Evolutionary conservation across 2,797 vertebrate genomes (phyloP).

Genomic region (Anas bahamensis): DNA sequence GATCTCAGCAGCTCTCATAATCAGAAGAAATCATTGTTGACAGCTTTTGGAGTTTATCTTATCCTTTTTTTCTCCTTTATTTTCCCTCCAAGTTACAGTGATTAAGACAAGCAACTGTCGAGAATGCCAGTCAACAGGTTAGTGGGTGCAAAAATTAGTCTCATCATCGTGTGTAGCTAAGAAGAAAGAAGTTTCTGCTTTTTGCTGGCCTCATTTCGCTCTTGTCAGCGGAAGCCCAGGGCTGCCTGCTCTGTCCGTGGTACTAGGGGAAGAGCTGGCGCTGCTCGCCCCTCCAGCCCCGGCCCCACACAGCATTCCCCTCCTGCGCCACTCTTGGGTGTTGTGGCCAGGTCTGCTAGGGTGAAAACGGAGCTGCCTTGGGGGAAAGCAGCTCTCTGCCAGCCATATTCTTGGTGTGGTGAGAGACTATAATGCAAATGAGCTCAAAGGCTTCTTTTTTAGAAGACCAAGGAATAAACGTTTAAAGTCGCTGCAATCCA

Average conservation of each 20-base stretch:
- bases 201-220: not conserved
- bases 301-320: not conserved
- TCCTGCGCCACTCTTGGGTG: not conserved
- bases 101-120: not conserved
- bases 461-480: not conserved
- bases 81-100: not conserved
- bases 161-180: not conserved
- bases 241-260: conserved; percentile 56
- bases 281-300: not conserved
- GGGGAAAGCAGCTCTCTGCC: not conserved
- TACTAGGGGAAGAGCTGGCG: conserved; percentile 23
- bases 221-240: not conserved
- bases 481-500: not conserved
- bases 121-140: not conserved
- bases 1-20: not conserved
- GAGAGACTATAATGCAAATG: not conserved
- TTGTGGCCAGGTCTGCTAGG: not conserved
- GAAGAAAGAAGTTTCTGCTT: not conserved
- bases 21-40: not conserved
- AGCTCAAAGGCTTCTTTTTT: not conserved
- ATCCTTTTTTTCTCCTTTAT: not conserved
- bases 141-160: not conserved
- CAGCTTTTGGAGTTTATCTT: not conserved
- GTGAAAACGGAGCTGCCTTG: not conserved
- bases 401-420: not conserved